These are phyloP conservation scores for Eleutherodactylus coqui DNA, from an alignment of 2,797 vertebrate genomes.

Conservation along the genomic window DNA sequence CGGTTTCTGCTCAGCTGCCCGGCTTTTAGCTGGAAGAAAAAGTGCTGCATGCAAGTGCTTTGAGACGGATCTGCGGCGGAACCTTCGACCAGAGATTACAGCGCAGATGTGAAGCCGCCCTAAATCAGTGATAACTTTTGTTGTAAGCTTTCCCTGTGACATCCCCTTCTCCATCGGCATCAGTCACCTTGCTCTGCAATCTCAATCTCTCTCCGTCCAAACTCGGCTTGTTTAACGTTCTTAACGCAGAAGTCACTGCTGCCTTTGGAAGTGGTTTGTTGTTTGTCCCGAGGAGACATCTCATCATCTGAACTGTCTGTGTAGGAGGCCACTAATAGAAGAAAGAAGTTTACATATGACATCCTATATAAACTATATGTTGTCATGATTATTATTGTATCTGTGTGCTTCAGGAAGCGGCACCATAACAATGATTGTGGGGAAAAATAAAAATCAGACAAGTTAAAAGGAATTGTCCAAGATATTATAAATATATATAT, in stretches of 20 bases:
- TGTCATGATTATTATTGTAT: not conserved
- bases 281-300: slow-evolving; percentile 93
- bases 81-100: no score
- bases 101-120: no score
- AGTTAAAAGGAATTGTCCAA: no score
- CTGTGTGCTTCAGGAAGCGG: not conserved
- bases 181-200: slow-evolving; percentile 94
- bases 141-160: not conserved
- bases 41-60: no score
- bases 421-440: no score
- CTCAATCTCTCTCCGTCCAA: slow-evolving; percentile 96
- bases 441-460: no score
- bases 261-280: slow-evolving; percentile 93
- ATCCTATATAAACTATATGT: no score
- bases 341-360: not conserved
- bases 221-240: slow-evolving; percentile 98
- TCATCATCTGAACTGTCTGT: slow-evolving; percentile 98
- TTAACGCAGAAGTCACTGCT: slow-evolving; percentile 98
- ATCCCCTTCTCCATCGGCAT: not conserved
- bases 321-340: slow-evolving; percentile 89
- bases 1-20: no score
- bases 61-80: no score
- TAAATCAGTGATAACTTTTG: not conserved
- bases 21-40: no score
- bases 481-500: no score